phyloP scores from a whole-genome alignment of 2,797 vertebrate genomes.

The Chrysolophus pictus region DNA sequence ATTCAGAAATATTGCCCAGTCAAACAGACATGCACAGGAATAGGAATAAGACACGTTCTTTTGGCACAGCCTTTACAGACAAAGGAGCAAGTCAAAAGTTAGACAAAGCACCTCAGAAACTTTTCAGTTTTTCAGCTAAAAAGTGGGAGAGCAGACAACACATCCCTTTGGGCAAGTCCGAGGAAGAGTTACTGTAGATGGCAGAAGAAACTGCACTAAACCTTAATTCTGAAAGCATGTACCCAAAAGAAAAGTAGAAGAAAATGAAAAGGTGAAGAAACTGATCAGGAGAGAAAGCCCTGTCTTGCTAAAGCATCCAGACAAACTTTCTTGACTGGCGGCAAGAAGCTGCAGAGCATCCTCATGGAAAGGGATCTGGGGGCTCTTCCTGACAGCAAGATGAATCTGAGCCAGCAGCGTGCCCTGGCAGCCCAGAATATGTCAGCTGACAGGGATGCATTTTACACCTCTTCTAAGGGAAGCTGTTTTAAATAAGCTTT shows the following conservation, averaged over 20 bases:
- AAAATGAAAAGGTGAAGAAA: neutral
- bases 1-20: neutral
- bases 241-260: neutral
- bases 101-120: neutral
- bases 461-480: neutral
- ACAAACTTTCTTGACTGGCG: neutral
- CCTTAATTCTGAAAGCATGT: neutral
- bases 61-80: neutral
- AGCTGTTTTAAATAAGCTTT: conserved; percentile 28
- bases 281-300: neutral
- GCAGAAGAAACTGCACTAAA: neutral
- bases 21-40: neutral
- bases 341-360: neutral
- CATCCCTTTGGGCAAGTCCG: neutral
- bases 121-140: neutral
- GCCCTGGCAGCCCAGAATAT: neutral
- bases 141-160: neutral
- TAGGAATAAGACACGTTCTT: neutral
- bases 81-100: neutral
- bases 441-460: neutral
- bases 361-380: neutral
- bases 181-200: neutral
- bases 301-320: neutral
- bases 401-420: neutral
- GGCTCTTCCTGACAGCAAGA: neutral